These are phyloP conservation scores for Psylliodes chrysocephalus DNA, from an alignment of 2,888 invertebrate species.

Conservation along the genomic window DNA sequence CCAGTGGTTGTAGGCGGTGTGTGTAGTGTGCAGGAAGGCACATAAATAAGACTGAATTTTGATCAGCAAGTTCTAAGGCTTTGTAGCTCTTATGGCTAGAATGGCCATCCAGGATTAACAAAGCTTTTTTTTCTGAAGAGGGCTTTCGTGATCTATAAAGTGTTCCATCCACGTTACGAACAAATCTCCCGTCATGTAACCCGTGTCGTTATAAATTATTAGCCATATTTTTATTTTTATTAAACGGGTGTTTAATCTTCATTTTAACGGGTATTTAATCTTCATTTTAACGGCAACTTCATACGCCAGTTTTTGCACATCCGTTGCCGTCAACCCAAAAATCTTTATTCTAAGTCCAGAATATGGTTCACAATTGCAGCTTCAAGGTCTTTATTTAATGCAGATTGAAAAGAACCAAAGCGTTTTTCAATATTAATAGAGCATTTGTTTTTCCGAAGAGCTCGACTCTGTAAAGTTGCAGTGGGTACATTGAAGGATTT, in stretches of 20 bases:
- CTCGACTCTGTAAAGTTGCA: constrained; percentile 25
- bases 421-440: constrained; percentile 18
- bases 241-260: constrained; percentile 36
- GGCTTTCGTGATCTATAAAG: constrained; percentile 27
- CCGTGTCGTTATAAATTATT: constrained; percentile 26
- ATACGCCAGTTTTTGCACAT: constrained; percentile 21
- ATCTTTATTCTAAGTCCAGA: constrained; percentile 8
- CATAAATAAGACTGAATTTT: constrained; percentile 35
- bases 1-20: no score
- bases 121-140: constrained; percentile 25
- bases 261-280: constrained; percentile 30
- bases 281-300: no score
- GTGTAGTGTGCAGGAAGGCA: no score
- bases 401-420: no score
- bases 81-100: no score
- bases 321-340: constrained; percentile 27
- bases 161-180: no score
- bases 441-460: constrained; percentile 20
- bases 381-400: no score
- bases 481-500: no score
- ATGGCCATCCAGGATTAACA: no score
- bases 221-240: constrained; percentile 24
- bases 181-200: no score
- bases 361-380: no score
- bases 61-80: constrained; percentile 36